Evolutionary conservation across 2,113 vertebrate genomes (phyloP).

Genomic region (Arothron firmamentum): DNA sequence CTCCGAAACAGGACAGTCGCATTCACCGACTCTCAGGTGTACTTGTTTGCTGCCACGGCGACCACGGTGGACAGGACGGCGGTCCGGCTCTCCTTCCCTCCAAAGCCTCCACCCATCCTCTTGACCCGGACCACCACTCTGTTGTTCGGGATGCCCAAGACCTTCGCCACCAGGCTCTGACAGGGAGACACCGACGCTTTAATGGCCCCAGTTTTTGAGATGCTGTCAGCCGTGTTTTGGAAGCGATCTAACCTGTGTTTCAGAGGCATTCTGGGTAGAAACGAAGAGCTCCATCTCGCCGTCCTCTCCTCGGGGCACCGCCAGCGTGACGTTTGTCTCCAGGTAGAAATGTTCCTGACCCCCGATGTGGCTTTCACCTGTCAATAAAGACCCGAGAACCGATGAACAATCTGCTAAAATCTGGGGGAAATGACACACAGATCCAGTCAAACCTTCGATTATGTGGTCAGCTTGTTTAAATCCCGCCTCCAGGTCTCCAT

Average conservation of each 20-base stretch:
- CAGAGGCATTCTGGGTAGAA: slow-evolving; percentile 82
- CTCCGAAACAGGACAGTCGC: not conserved
- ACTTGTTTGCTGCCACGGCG: slow-evolving; percentile 90
- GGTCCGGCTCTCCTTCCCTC: slow-evolving; percentile 89
- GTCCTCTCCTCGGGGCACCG: slow-evolving; percentile 86
- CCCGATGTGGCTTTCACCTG: slow-evolving; percentile 88
- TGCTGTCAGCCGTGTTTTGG: not conserved
- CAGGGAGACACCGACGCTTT: not conserved
- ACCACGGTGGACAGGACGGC: slow-evolving; percentile 81
- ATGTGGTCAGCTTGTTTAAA: slow-evolving; percentile 88
- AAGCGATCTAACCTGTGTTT: slow-evolving; percentile 34
- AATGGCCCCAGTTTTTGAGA: not conserved
- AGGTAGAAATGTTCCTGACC: slow-evolving; percentile 98
- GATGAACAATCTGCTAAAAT: not conserved
- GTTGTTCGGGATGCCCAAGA: slow-evolving; percentile 83
- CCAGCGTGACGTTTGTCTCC: slow-evolving; percentile 89
- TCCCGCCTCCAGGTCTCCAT: slow-evolving; percentile 82
- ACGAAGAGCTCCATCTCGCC: slow-evolving; percentile 93
- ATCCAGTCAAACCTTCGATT: slow-evolving; percentile 78
- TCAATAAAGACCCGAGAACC: not conserved
- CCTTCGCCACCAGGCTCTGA: slow-evolving; percentile 79
- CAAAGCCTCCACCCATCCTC: slow-evolving; percentile 94
- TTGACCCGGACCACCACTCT: slow-evolving; percentile 87
- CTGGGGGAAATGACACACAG: not conserved
- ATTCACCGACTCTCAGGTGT: slow-evolving; percentile 2